Conservation (phyloP, 92 coral and sea anemone genomes). For the Paragorgia papillata region DNA sequence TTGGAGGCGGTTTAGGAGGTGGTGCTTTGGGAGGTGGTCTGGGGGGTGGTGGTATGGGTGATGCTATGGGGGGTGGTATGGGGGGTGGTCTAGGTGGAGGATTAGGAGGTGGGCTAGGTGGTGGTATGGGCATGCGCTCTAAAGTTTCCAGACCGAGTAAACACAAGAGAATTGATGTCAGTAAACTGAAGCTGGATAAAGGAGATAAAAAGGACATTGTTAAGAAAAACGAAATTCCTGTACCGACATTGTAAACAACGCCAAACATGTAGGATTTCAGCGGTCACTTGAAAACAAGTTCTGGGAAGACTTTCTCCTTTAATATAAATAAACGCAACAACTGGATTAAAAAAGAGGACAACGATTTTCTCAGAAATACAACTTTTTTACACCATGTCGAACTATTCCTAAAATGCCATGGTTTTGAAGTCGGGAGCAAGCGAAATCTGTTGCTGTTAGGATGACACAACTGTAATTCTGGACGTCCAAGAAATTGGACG, state of each 20-base stretch:
- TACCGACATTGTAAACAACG: conserved; percentile 27
- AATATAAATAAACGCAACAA: too few relatives aligned
- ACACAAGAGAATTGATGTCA: conserved; percentile 68
- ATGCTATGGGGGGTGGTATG: conserved; percentile 44
- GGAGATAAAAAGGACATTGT: conserved; percentile 73
- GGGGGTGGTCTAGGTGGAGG: conserved; percentile 54
- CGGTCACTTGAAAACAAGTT: not conserved
- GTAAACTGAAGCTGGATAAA: conserved; percentile 64
- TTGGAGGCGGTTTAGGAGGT: conserved; percentile 60
- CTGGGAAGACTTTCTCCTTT: not conserved
- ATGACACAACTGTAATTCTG: too few relatives aligned
- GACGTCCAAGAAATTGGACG: too few relatives aligned
- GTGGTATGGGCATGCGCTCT: conserved; percentile 55
- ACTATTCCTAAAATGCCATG: too few relatives aligned
- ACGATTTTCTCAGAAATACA: conserved; percentile 15
- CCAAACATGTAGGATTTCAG: not conserved
- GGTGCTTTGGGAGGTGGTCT: conserved; percentile 21
- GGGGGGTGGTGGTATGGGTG: conserved; percentile 35
- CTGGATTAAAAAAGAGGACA: not conserved
- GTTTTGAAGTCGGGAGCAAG: too few relatives aligned
- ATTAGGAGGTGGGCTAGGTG: conserved; percentile 74
- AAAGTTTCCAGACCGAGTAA: conserved; percentile 50
- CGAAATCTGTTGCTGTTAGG: too few relatives aligned
- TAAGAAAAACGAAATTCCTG: conserved; percentile 70
- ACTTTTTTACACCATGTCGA: too few relatives aligned